Conservation (phyloP, 2,113 vertebrate species). For the Excalfactoria chinensis region DNA sequence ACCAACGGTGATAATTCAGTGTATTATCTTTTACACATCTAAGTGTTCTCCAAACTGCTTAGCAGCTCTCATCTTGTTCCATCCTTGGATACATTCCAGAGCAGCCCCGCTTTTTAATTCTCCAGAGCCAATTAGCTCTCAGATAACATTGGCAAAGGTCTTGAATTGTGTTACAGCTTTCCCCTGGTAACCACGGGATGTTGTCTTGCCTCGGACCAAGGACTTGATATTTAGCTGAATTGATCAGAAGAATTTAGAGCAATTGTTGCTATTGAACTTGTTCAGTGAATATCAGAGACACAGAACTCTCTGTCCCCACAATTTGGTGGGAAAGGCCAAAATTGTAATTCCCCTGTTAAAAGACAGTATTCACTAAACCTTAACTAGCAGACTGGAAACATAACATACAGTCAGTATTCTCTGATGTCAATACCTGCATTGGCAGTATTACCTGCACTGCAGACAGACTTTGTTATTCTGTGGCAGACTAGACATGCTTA, state of each 20-base stretch:
- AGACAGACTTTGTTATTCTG: neutral
- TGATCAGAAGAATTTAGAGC: neutral
- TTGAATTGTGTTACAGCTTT: neutral
- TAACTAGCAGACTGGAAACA: neutral
- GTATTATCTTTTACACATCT: neutral
- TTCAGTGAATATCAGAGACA: neutral
- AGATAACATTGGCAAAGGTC: neutral
- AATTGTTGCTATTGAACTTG: rapidly evolving
- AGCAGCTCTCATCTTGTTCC: neutral
- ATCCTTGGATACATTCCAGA: neutral
- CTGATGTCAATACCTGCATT: neutral
- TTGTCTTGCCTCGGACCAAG: neutral
- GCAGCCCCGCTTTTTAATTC: neutral
- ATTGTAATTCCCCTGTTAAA: neutral
- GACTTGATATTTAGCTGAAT: neutral
- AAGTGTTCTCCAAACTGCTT: neutral
- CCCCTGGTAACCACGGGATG: neutral
- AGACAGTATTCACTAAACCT: neutral
- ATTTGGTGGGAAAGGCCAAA: neutral
- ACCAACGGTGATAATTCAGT: neutral
- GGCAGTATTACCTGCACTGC: neutral
- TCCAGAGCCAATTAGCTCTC: neutral
- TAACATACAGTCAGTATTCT: neutral
- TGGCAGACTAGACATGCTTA: neutral
- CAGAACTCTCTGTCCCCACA: neutral